Conservation (phyloP, 2,797 vertebrate species). For the Anolis apletophallus region DNA sequence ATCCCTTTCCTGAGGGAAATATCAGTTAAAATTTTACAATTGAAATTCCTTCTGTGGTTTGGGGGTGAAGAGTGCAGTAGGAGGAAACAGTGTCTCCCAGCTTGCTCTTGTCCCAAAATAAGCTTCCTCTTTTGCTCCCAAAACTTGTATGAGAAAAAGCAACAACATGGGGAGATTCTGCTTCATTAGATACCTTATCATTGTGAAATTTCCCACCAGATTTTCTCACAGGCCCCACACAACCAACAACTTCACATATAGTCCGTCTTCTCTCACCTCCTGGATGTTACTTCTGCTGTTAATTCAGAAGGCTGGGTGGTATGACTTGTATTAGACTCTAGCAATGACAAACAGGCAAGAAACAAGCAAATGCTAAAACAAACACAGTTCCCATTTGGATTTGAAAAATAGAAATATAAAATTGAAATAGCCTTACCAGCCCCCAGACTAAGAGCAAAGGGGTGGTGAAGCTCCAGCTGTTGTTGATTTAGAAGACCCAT, state of each 20-base stretch:
- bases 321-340: not conserved
- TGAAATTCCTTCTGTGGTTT: not conserved
- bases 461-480: not conserved
- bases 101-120: not conserved
- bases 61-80: not conserved
- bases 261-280: not conserved
- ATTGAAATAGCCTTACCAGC: not conserved
- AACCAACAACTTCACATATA: not conserved
- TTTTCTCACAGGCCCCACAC: not conserved
- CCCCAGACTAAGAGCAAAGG: not conserved
- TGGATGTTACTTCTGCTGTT: not conserved
- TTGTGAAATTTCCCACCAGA: not conserved
- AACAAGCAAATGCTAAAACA: not conserved
- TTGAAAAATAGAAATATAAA: not conserved
- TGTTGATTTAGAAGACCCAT: not conserved
- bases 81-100: not conserved
- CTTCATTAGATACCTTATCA: not conserved
- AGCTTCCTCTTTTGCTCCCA: not conserved
- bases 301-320: not conserved
- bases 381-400: not conserved
- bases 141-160: not conserved
- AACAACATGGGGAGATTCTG: not conserved
- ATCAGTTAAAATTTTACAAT: not conserved
- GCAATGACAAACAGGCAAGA: not conserved
- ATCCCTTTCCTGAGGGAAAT: not conserved